A percentile compares a stretch with the other conserved stretches of the same genome.
These are phyloP conservation scores for Osmoderma eremita DNA, from an alignment of 2,888 invertebrate species.

Conservation along the genomic window DNA sequence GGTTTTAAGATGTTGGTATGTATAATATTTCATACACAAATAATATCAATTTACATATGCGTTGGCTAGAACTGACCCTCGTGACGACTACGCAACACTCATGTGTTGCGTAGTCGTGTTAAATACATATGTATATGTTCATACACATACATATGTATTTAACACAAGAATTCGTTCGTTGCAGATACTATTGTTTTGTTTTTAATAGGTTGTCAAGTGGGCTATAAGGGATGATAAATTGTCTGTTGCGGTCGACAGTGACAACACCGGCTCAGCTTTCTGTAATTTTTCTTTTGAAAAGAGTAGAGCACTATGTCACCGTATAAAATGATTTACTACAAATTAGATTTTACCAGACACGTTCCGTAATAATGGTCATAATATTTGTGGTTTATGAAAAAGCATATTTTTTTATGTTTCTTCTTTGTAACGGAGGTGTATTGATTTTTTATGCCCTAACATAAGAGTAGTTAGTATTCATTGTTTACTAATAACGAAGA, in stretches of 20 bases:
- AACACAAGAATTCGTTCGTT: slow-evolving; percentile 1
- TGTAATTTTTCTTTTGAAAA: slow-evolving; percentile 22
- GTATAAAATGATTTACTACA: slow-evolving; percentile 29
- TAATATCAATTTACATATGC: too few relatives aligned
- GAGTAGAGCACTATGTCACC: background rate
- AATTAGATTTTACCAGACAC: slow-evolving; percentile 13
- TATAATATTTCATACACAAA: too few relatives aligned
- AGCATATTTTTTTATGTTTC: background rate
- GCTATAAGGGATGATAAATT: slow-evolving; percentile 19
- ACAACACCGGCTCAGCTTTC: slow-evolving; percentile 8
- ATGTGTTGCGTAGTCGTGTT: too few relatives aligned
- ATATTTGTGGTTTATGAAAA: slow-evolving; percentile 3
- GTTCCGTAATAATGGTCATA: background rate
- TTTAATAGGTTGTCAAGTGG: slow-evolving; percentile 22
- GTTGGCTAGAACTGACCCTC: too few relatives aligned
- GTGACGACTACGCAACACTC: too few relatives aligned
- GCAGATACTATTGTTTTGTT: slow-evolving; percentile 19
- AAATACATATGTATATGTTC: too few relatives aligned
- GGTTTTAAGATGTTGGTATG: too few relatives aligned
- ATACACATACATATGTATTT: too few relatives aligned
- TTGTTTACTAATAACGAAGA: too few relatives aligned
- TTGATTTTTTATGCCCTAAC: too few relatives aligned
- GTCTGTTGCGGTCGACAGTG: slow-evolving; percentile 20
- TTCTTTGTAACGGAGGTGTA: background rate
- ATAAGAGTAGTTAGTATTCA: too few relatives aligned